These are phyloP conservation scores for Diloba caeruleocephala DNA, from an alignment of 2,888 invertebrate genomes.

Conservation along the genomic window DNA sequence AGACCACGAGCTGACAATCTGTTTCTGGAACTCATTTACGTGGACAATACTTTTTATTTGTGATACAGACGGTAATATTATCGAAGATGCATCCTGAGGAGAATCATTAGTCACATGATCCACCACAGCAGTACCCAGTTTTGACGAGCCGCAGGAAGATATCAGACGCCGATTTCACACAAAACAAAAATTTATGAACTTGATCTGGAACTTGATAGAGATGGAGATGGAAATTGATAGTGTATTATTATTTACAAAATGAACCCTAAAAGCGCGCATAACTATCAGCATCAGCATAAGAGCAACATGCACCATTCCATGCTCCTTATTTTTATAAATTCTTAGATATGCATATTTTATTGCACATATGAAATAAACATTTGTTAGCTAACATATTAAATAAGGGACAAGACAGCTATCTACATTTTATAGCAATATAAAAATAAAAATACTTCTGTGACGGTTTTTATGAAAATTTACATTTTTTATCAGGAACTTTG, in stretches of 20 bases:
- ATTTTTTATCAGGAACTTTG: slow-evolving; percentile 30
- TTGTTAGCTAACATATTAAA: slow-evolving; percentile 45
- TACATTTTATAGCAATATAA: slow-evolving; percentile 46
- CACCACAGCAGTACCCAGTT: too few species aligned
- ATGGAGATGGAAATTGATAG: too few species aligned
- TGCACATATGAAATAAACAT: slow-evolving; percentile 49
- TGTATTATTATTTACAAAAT: neutral
- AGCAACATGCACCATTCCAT: slow-evolving; percentile 18
- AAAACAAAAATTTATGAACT: too few species aligned
- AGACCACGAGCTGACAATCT: too few species aligned
- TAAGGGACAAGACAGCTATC: slow-evolving; percentile 34
- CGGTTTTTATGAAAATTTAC: slow-evolving; percentile 13
- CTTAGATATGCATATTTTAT: slow-evolving; percentile 55
- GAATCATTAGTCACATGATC: too few species aligned
- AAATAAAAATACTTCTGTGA: slow-evolving; percentile 34
- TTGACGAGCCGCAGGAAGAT: too few species aligned
- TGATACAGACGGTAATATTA: too few species aligned
- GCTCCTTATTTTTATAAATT: slow-evolving; percentile 36
- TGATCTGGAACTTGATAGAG: slow-evolving; percentile 31
- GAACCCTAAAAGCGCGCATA: neutral
- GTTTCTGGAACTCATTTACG: too few species aligned
- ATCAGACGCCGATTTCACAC: too few species aligned
- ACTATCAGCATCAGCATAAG: too few species aligned
- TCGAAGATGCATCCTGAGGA: too few species aligned
- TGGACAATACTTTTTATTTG: too few species aligned